Evolutionary conservation across 2,888 invertebrate species (phyloP).

Genomic region (Apodemia hepburni): DNA sequence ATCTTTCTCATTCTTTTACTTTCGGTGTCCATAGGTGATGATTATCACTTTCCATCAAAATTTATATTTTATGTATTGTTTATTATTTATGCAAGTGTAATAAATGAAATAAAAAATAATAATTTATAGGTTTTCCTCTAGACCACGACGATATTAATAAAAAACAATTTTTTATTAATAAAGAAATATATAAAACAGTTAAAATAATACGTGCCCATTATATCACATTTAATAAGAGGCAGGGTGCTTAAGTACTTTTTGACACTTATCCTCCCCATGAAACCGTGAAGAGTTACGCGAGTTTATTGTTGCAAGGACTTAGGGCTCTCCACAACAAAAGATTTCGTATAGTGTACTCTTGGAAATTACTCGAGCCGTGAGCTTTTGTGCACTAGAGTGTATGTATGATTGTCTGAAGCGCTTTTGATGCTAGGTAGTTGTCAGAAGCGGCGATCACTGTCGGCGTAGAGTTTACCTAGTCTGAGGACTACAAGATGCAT

Average conservation of each 20-base stretch:
- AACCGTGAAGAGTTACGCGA: constrained; percentile 38
- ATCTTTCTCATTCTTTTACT: no score
- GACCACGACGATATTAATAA: no score
- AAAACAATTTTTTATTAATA: no score
- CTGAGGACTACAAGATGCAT: constrained; percentile 1
- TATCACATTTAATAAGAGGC: constrained; percentile 6
- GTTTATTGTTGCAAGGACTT: constrained; percentile 45
- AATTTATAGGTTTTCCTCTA: no score
- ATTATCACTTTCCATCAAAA: no score
- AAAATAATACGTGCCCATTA: constrained; percentile 11
- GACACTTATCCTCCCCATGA: constrained; percentile 36
- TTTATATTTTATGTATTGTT: no score
- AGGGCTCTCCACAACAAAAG: constrained; percentile 42
- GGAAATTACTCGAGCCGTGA: constrained; percentile 38
- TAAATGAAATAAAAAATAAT: no score
- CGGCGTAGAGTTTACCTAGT: background rate
- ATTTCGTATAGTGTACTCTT: constrained; percentile 33
- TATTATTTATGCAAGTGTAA: no score
- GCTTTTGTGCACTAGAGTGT: constrained; percentile 30
- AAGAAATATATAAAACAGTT: background rate
- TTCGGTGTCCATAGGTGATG: no score
- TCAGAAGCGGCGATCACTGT: constrained; percentile 11
- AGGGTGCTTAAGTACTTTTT: constrained; percentile 16
- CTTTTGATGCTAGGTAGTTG: constrained; percentile 12
- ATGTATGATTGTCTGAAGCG: constrained; percentile 13